Conservation (phyloP, 2,888 invertebrate genomes). For the Plusia festucae region DNA sequence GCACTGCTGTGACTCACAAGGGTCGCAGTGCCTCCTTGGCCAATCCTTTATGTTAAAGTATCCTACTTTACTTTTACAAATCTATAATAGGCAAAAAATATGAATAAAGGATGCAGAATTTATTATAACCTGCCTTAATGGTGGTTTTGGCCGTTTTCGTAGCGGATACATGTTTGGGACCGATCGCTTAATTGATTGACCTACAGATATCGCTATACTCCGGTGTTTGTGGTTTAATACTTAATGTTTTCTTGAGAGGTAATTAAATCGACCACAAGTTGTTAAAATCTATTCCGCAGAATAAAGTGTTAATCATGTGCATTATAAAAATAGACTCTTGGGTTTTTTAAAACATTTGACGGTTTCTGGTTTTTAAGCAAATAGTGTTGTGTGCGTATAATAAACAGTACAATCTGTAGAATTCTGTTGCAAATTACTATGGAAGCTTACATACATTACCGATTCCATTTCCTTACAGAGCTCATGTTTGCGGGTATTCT, state of each 20-base stretch:
- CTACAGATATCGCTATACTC: conserved; percentile 19
- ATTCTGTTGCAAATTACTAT: too few relatives aligned
- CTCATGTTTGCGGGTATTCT: too few relatives aligned
- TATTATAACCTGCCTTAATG: conserved; percentile 34
- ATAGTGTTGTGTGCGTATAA: too few relatives aligned
- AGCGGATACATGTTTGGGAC: conserved; percentile 23
- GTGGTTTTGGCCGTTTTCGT: conserved; percentile 31
- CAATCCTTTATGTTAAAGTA: conserved; percentile 27
- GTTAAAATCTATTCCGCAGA: conserved; percentile 23
- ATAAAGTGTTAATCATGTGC: conserved; percentile 16
- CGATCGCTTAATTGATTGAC: conserved; percentile 40
- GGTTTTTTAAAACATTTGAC: too few relatives aligned
- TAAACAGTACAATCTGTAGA: too few relatives aligned
- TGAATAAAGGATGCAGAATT: conserved; percentile 46
- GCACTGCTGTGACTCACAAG: conserved; percentile 15
- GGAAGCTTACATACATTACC: too few relatives aligned
- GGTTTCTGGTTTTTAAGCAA: too few relatives aligned
- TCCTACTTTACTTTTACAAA: conserved; percentile 45
- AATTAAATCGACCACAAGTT: conserved; percentile 46
- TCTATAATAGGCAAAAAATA: conserved; percentile 37
- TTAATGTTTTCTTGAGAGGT: conserved; percentile 21
- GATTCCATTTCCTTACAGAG: too few relatives aligned
- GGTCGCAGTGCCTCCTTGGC: conserved; percentile 13
- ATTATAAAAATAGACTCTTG: not conserved
- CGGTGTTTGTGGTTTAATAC: conserved; percentile 12